These are phyloP conservation scores for Potamarius usumacintae DNA, from an alignment of 2,113 vertebrate genomes.

Conservation along the genomic window DNA sequence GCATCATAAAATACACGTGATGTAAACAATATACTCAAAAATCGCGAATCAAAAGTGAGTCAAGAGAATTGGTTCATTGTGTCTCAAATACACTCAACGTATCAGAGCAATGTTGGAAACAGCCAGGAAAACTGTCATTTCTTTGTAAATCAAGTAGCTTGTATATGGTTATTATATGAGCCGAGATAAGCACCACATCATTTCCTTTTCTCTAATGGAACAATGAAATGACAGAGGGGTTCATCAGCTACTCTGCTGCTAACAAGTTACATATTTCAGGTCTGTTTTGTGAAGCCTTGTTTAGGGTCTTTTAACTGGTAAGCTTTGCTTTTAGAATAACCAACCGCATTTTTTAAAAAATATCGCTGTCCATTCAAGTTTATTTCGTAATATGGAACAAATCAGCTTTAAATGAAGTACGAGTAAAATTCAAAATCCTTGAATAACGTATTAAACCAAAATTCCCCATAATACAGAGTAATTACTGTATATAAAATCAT, in stretches of 20 bases:
- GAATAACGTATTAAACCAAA: not conserved
- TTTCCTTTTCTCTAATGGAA: not conserved
- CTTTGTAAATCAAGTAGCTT: not conserved
- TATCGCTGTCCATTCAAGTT: not conserved
- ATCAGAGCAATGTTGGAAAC: not conserved
- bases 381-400: not conserved
- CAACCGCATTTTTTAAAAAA: not conserved
- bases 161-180: not conserved
- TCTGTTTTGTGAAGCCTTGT: not conserved
- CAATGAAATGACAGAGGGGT: not conserved
- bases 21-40: not conserved
- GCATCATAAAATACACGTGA: not conserved
- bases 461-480: not conserved
- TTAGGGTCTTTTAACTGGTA: not conserved
- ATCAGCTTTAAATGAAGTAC: not conserved
- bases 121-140: not conserved
- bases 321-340: not conserved
- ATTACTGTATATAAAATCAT: not conserved
- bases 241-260: not conserved
- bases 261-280: not conserved
- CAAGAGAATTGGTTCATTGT: not conserved
- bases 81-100: not conserved
- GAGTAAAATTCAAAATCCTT: not conserved
- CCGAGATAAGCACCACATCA: not conserved
- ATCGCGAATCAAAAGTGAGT: not conserved